Evolutionary conservation across 2,797 vertebrate species (phyloP), one percentile per base, ranked within the genome.

Genomic region (Hydrocynus forskahlii): DNA sequence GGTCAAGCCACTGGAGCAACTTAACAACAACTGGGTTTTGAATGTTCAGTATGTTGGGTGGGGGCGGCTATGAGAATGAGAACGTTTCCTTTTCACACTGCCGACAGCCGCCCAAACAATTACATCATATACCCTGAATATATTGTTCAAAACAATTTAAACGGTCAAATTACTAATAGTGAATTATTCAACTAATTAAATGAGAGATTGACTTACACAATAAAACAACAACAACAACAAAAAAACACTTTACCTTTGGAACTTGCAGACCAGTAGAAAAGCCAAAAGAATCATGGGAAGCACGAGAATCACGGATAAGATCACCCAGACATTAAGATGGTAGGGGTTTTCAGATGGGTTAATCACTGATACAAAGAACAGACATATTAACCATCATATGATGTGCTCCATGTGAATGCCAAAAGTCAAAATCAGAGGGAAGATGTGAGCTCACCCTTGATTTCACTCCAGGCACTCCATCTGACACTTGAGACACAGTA

Each of bases 231-330:
- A 38, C 0, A 66, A 17, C 5, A n/a, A 4, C 16, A 13, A 5
- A 48, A 48, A n/a, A 50, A 25, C 19, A 69, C 43, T n/a, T 23
- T 69, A 85, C 83, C 80, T 85, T 76, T 81, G 83, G 50, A 75
- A 76, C 76, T 79, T 85, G 80, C 83, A 85, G 45, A 79, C 10
- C 25, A 85, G 68, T 14, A 85, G 50, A 17, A 85, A 4, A 69
- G 80, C 29, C 52, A 85, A 23, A 21, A 85, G 76, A 52, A 85
- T 71, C 83, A 85, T 85, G 1, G 83, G 83, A 79, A 85, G 76
- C 10, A 85, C 66, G 9, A 85, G 79, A 0, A 29, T 66, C 66
- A 82, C 81, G n/a, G 48, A 25, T 4, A 12, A 1, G 10, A 81
- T 81, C 76, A 76, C 59, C 16, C 5, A 0, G 4, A 21, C 2